A percentile compares a stretch with the other conserved stretches of the same genome.
Evolutionary conservation across 2,113 vertebrate genomes (phyloP).

Genomic region (Gorsachius goisagi): DNA sequence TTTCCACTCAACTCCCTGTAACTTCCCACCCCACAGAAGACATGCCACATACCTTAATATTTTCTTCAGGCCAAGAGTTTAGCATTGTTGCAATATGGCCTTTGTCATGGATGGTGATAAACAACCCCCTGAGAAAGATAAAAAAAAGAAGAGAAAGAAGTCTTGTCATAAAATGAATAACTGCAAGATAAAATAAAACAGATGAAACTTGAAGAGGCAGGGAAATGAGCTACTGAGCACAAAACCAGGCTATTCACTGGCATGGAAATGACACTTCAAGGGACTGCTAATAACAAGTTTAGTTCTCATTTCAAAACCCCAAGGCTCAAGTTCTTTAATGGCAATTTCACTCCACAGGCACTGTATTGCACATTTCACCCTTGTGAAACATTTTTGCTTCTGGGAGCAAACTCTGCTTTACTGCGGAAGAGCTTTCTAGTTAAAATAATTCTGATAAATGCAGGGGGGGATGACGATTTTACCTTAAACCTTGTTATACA

Average conservation of each 20-base stretch:
- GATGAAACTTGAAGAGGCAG: background rate
- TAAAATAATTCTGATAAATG: background rate
- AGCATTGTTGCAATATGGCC: conserved; percentile 95
- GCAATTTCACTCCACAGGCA: background rate
- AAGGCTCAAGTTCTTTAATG: background rate
- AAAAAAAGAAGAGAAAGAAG: background rate
- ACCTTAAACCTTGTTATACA: background rate
- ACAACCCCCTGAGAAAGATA: conserved; percentile 79
- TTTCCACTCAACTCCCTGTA: background rate
- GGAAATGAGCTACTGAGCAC: background rate
- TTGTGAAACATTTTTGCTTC: background rate
- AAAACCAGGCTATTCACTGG: background rate
- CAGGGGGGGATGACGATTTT: background rate
- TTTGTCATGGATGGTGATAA: conserved; percentile 96
- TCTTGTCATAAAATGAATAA: background rate
- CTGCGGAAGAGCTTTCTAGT: background rate
- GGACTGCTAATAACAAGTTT: background rate
- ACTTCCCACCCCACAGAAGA: background rate
- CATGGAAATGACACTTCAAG: background rate
- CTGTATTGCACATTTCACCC: background rate
- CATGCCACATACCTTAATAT: conserved; percentile 86
- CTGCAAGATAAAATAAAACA: background rate
- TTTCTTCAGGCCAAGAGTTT: conserved; percentile 94
- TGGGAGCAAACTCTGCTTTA: background rate
- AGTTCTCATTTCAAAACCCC: background rate